phyloP scores from a whole-genome alignment of 1,140 invertebrate genomes.

The Ips typographus region DNA sequence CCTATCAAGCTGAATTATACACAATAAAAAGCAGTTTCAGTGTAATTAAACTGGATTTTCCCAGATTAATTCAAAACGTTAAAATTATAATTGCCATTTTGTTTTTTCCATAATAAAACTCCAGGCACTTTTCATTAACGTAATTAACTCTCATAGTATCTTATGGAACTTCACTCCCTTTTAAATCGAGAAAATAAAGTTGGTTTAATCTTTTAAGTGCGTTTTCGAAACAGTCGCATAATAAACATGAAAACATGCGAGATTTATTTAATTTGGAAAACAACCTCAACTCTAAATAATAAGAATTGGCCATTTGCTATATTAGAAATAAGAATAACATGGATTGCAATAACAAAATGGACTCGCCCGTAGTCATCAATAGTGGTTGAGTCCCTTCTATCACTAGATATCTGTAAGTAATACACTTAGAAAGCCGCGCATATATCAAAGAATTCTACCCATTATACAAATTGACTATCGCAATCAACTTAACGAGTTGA shows the following conservation, averaged over 20 bases:
- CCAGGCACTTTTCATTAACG: too few relatives aligned
- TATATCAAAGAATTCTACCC: constrained; percentile 53
- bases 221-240: constrained; percentile 19
- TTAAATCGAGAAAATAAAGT: constrained; percentile 1
- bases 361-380: constrained; percentile 49
- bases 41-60: too few relatives aligned
- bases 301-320: constrained; percentile 45
- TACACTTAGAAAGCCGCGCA: constrained; percentile 49
- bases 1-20: too few relatives aligned
- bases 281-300: constrained; percentile 41
- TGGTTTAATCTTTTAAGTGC: constrained; percentile 27
- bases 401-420: constrained; percentile 47
- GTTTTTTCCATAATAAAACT: too few relatives aligned
- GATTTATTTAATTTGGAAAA: constrained; percentile 38
- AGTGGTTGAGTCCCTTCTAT: constrained; percentile 45
- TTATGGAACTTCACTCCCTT: too few relatives aligned
- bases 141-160: too few relatives aligned
- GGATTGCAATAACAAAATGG: constrained; percentile 50
- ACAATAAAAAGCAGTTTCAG: too few relatives aligned
- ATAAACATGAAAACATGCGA: constrained; percentile 30
- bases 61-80: too few relatives aligned
- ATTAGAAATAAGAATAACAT: constrained; percentile 49
- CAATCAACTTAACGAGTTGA: constrained; percentile 50
- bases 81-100: too few relatives aligned
- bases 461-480: constrained; percentile 54